Conservation (phyloP, 2,113 vertebrate genomes). For the Burhinus oedicnemus region DNA sequence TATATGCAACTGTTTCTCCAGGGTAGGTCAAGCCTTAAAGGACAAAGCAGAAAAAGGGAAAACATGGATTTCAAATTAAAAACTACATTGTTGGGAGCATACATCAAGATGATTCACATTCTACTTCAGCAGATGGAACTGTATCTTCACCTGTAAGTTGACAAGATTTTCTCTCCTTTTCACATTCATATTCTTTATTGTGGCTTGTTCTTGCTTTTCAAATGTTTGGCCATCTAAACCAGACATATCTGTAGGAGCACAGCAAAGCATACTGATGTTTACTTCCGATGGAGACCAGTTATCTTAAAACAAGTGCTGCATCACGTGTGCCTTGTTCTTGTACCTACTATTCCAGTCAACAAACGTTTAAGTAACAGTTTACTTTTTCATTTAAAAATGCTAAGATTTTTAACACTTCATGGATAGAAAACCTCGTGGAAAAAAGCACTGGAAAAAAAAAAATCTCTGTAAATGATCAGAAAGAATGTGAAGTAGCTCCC, state of each 20-base stretch:
- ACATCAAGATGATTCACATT: background rate
- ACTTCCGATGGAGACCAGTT: background rate
- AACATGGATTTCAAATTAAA: background rate
- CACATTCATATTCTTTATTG: background rate
- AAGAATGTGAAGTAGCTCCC: background rate
- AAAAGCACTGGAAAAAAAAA: background rate
- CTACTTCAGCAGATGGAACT: background rate
- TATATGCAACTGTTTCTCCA: background rate
- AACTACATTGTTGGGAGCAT: background rate
- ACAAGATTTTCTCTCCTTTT: background rate
- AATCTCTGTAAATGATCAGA: background rate
- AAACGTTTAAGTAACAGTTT: background rate
- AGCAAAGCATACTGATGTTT: background rate
- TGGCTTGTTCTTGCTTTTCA: background rate
- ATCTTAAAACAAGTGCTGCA: background rate
- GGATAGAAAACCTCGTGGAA: background rate
- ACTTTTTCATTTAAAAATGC: background rate
- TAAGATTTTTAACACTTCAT: background rate
- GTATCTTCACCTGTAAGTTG: background rate
- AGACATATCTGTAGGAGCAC: background rate
- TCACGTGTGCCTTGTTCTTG: background rate
- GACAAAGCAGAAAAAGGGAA: background rate
- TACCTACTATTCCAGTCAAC: background rate
- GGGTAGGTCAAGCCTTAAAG: background rate
- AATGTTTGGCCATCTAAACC: background rate